A percentile compares a stretch with the other conserved stretches of the same genome.
Conservation (phyloP, 1,140 invertebrate genomes). For the Procambarus virginalis region DNA sequence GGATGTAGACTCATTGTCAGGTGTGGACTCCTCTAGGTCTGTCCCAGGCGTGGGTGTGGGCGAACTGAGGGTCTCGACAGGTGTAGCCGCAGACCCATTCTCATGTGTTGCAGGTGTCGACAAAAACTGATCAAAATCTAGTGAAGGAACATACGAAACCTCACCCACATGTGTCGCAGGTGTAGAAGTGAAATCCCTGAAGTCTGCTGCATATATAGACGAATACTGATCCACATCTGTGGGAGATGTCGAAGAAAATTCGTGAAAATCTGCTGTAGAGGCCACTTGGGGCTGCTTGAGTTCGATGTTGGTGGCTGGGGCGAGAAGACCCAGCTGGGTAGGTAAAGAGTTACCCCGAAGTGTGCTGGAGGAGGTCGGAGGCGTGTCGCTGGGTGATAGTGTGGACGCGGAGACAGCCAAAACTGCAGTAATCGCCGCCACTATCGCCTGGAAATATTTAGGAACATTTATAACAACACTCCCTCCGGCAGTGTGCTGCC, state of each 20-base stretch:
- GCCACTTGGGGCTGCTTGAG: not conserved
- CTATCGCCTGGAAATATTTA: not conserved
- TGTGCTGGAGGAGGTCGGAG: not conserved
- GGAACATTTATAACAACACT: no score
- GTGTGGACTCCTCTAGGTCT: not conserved
- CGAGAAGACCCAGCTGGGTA: no score
- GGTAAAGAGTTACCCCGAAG: no score
- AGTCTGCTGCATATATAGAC: not conserved
- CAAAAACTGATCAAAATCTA: not conserved
- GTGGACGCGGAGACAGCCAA: not conserved
- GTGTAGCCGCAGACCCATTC: not conserved
- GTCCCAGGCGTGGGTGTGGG: not conserved
- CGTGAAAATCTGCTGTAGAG: not conserved
- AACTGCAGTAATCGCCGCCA: not conserved
- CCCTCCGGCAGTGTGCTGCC: no score
- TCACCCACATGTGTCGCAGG: not conserved
- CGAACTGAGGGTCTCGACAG: not conserved
- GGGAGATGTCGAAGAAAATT: not conserved
- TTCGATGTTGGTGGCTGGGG: not conserved
- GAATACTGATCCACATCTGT: not conserved
- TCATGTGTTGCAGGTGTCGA: not conserved
- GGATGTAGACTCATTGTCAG: no score
- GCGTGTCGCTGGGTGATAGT: not conserved
- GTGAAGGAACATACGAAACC: not conserved
- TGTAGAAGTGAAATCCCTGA: not conserved